Evolutionary conservation across 2,888 invertebrate species (phyloP).

Genomic region (Poecilus cupreus): DNA sequence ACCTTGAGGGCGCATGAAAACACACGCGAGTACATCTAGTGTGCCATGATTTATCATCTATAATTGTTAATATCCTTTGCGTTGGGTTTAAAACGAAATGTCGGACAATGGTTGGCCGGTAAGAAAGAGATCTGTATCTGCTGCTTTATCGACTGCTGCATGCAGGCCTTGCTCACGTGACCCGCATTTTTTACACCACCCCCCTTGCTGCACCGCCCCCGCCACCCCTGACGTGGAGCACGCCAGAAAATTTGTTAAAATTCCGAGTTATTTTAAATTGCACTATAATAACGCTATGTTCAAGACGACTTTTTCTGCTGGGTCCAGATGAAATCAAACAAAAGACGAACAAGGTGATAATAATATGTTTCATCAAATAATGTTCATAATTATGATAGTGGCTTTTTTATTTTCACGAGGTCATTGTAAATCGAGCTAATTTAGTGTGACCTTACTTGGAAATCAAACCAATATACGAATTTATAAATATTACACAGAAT

Average conservation of each 20-base stretch:
- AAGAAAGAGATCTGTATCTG: constrained; percentile 51
- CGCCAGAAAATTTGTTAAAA: constrained; percentile 7
- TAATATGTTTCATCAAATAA: constrained; percentile 20
- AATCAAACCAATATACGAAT: constrained; percentile 36
- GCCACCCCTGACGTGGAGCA: neutral
- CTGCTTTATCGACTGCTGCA: constrained; percentile 37
- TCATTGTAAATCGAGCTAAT: constrained; percentile 21
- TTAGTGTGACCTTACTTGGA: constrained; percentile 47
- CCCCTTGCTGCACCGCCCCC: neutral
- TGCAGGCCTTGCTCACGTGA: constrained; percentile 26
- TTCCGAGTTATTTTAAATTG: constrained; percentile 2
- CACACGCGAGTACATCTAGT: constrained; percentile 55
- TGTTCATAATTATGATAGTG: constrained; percentile 2
- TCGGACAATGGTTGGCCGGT: constrained; percentile 45
- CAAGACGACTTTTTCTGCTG: neutral
- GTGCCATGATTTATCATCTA: constrained; percentile 59
- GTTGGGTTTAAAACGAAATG: constrained; percentile 29
- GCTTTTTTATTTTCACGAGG: constrained; percentile 33
- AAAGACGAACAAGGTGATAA: constrained; percentile 48
- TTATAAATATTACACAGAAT: constrained; percentile 30
- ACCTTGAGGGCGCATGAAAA: constrained; percentile 52
- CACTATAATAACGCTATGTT: neutral
- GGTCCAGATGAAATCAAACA: neutral
- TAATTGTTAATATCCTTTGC: constrained; percentile 58
- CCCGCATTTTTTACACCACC: neutral